These are phyloP conservation scores for Brachypterus glaber DNA, from an alignment of 2,888 invertebrate genomes.

Conservation along the genomic window DNA sequence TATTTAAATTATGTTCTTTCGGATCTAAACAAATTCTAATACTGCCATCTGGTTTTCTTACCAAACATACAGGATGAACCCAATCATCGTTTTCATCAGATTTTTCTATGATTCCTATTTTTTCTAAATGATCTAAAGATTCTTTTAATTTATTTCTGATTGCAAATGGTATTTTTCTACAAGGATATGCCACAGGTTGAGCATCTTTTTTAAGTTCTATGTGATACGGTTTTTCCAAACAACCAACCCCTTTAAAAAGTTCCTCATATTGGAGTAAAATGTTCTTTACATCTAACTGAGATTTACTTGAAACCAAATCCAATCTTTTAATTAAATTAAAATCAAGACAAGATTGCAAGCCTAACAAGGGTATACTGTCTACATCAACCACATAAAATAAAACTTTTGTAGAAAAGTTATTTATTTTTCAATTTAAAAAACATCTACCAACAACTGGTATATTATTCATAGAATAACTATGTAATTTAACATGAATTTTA, in stretches of 20 bases:
- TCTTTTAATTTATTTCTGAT: conserved; percentile 1
- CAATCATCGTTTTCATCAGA: not conserved
- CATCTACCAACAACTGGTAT: no score
- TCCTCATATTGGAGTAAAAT: not conserved
- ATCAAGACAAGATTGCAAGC: not conserved
- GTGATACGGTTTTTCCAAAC: conserved; percentile 1
- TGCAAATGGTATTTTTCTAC: not conserved
- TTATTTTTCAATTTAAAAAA: not conserved
- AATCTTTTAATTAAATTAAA: not conserved
- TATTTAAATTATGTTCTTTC: no score
- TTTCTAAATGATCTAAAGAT: not conserved
- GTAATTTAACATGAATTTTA: no score
- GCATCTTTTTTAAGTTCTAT: not conserved
- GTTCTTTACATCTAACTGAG: conserved; percentile 1
- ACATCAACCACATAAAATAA: not conserved
- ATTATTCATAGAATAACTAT: no score
- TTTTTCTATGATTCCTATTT: not conserved
- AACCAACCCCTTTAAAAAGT: not conserved
- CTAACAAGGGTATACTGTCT: not conserved
- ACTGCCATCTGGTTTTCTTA: no score
- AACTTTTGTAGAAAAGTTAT: no score
- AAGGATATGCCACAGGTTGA: not conserved
- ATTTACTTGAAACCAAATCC: not conserved
- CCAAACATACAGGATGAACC: no score
- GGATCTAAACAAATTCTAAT: conserved; percentile 1